phyloP scores from a whole-genome alignment of 2,888 invertebrate species.

The Dynastes maya region DNA sequence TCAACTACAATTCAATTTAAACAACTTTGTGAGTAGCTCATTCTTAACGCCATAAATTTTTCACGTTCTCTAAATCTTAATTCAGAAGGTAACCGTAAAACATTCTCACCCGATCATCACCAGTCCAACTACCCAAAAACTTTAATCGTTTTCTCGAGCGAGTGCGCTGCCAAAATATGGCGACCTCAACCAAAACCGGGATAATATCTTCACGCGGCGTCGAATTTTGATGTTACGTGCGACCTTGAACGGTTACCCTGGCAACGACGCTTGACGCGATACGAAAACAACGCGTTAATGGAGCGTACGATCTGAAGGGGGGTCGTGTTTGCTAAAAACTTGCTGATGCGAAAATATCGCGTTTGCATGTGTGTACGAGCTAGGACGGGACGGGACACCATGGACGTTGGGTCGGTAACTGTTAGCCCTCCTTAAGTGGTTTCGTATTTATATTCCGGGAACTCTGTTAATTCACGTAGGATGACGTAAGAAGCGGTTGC shows the following conservation, averaged over 20 bases:
- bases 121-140: neutral
- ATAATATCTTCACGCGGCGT: neutral
- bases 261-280: neutral
- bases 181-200: neutral
- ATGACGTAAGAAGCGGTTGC: neutral
- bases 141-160: constrained; percentile 10
- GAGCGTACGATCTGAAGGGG: constrained; percentile 26
- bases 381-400: neutral
- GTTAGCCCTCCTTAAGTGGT: constrained; percentile 18
- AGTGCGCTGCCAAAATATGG: neutral
- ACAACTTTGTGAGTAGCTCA: too few species aligned
- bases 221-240: neutral
- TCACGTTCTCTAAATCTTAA: too few species aligned
- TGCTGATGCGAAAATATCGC: constrained; percentile 30
- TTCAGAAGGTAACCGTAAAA: neutral
- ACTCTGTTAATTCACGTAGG: neutral
- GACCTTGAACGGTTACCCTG: constrained; percentile 24
- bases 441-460: constrained; percentile 23
- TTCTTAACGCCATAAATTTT: too few species aligned
- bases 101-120: neutral
- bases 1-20: too few species aligned
- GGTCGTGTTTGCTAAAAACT: constrained; percentile 37
- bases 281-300: constrained; percentile 43
- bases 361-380: too few species aligned
- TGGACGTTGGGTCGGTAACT: constrained; percentile 1